Conservation (phyloP, 2,797 vertebrate genomes). For the Apogon talboti region DNA sequence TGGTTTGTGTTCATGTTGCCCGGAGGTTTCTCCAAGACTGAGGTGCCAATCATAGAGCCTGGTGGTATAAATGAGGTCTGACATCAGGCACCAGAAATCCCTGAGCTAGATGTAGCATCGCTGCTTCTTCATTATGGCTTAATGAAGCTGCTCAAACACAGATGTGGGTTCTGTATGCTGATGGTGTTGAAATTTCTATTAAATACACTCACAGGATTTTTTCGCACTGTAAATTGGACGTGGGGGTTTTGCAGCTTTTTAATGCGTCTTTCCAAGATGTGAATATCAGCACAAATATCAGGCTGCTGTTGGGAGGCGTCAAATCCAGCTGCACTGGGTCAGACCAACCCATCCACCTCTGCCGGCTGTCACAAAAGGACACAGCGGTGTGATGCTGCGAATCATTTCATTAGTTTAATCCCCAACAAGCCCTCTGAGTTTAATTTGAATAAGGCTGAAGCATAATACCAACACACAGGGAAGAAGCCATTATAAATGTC, state of each 20-base stretch:
- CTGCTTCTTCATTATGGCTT: constrained; percentile 63
- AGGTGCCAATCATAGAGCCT: constrained; percentile 64
- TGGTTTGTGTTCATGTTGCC: constrained; percentile 19
- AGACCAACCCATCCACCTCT: constrained; percentile 25
- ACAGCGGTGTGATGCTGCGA: constrained; percentile 32
- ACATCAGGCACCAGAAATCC: constrained; percentile 56
- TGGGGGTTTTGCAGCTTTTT: constrained; percentile 8
- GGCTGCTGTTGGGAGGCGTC: constrained; percentile 31
- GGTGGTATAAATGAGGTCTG: constrained; percentile 57
- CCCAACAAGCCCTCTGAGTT: constrained; percentile 29
- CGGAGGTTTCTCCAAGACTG: constrained; percentile 46
- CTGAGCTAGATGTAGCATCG: constrained; percentile 50
- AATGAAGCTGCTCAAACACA: constrained; percentile 73
- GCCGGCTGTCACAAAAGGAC: constrained; percentile 36
- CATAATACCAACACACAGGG: constrained; percentile 23
- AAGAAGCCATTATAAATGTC: constrained; percentile 25
- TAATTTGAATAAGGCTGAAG: constrained; percentile 38
- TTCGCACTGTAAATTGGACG: constrained; percentile 22
- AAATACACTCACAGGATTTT: constrained; percentile 24
- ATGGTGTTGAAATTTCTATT: constrained; percentile 53
- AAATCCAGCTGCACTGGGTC: constrained; percentile 26
- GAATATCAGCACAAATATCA: constrained; percentile 55
- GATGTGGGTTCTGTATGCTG: constrained; percentile 57
- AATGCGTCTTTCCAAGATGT: constrained; percentile 50
- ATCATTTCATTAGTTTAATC: constrained; percentile 56